Conservation (phyloP, 2,113 vertebrate genomes). For the Paradisaea rubra region DNA sequence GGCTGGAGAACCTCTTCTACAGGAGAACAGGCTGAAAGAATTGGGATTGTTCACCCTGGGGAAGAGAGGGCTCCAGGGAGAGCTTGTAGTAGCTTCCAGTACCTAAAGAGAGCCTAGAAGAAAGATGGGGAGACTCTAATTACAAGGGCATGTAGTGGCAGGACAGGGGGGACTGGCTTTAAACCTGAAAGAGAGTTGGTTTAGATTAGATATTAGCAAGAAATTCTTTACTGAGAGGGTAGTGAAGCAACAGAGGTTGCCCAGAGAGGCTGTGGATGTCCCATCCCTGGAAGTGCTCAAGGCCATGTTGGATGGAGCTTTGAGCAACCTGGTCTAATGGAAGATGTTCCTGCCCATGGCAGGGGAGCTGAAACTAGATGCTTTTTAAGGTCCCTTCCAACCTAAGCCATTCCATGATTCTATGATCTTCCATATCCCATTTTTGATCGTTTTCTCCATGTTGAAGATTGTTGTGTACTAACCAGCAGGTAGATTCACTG, state of each 20-base stretch:
- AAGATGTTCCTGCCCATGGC: background rate
- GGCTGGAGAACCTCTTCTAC: background rate
- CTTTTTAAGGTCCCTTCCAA: background rate
- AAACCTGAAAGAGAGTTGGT: background rate
- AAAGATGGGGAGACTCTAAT: background rate
- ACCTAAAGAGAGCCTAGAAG: background rate
- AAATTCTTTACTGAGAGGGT: background rate
- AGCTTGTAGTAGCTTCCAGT: background rate
- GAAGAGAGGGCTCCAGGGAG: background rate
- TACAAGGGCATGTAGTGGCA: background rate
- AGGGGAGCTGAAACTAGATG: background rate
- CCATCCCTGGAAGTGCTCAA: background rate
- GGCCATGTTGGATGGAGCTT: background rate
- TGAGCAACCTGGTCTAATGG: background rate
- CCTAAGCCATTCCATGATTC: background rate
- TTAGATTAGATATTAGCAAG: background rate
- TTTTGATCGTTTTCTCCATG: background rate
- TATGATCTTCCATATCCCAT: background rate
- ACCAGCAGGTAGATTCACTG: slow-evolving; percentile 63
- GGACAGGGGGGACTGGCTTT: background rate
- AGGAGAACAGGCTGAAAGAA: background rate
- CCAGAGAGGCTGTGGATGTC: background rate
- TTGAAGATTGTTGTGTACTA: background rate
- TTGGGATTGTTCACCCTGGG: background rate
- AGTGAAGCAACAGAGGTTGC: background rate